These are phyloP conservation scores for Lepeophtheirus nordmannii DNA, from an alignment of 2,888 invertebrate genomes.

Conservation along the genomic window DNA sequence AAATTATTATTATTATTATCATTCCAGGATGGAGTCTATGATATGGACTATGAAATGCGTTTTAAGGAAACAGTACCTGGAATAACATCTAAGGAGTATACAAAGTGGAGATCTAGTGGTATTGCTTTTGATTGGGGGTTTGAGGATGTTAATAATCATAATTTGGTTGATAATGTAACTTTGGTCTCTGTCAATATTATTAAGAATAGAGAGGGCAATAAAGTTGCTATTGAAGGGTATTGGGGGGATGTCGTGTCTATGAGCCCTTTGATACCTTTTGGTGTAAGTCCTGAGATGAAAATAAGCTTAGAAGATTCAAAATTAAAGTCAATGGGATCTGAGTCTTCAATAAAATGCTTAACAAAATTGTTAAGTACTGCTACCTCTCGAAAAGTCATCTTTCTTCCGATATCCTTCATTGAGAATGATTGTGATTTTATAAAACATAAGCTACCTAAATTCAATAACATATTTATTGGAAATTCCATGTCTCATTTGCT, in stretches of 20 bases:
- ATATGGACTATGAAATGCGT: conserved; percentile 1
- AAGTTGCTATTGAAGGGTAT: neutral
- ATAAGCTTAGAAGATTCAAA: neutral
- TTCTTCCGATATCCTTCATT: too few species aligned
- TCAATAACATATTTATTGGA: neutral
- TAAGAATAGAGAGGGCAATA: neutral
- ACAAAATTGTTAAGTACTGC: too few species aligned
- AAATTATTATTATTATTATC: neutral
- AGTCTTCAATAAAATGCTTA: too few species aligned
- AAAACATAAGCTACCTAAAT: neutral
- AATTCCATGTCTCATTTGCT: neutral
- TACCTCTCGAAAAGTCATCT: too few species aligned
- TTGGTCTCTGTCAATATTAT: neutral
- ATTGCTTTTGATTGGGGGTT: neutral
- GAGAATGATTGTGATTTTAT: neutral
- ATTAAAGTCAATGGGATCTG: neutral
- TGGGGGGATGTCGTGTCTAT: neutral
- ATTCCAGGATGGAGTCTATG: neutral
- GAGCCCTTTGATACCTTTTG: neutral
- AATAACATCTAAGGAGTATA: neutral
- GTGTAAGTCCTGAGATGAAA: neutral
- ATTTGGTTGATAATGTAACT: neutral
- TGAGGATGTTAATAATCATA: neutral
- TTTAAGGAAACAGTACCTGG: neutral
- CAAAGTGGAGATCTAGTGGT: neutral